These are phyloP conservation scores for Tapera naevia DNA, from an alignment of 2,797 vertebrate species.

Conservation along the genomic window DNA sequence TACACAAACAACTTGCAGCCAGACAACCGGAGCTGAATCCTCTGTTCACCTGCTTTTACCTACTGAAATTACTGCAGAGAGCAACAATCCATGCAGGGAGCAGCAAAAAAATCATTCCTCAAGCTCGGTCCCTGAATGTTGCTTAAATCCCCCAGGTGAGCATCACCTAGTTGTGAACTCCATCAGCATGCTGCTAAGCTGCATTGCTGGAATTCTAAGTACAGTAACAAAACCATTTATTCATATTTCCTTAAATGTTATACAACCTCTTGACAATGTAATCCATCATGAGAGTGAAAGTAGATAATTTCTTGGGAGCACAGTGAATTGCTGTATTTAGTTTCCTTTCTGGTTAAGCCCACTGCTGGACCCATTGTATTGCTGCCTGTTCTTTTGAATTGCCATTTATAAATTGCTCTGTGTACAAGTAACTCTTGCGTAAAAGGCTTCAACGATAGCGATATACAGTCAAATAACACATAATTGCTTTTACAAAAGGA, in stretches of 20 bases:
- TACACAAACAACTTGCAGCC: background rate
- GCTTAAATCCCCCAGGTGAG: background rate
- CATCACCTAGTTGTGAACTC: background rate
- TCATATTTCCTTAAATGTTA: background rate
- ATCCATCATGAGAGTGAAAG: background rate
- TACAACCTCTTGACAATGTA: background rate
- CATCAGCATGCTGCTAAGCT: background rate
- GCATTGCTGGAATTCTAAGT: background rate
- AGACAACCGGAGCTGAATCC: background rate
- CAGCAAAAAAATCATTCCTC: background rate
- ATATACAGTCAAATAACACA: conserved; percentile 13
- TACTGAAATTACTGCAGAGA: background rate
- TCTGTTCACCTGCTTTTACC: background rate
- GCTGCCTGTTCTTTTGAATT: background rate
- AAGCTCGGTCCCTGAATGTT: background rate
- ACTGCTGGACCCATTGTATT: background rate
- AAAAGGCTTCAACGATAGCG: conserved; percentile 5
- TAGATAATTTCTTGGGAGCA: background rate
- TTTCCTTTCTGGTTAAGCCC: background rate
- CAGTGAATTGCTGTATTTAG: background rate
- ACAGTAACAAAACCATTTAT: background rate
- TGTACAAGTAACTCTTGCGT: background rate
- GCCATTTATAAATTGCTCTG: background rate
- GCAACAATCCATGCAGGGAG: background rate
- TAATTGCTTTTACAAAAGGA: conserved; percentile 21